Evolutionary conservation across 2,888 invertebrate genomes (phyloP).

Genomic region (Drosophila differens): DNA sequence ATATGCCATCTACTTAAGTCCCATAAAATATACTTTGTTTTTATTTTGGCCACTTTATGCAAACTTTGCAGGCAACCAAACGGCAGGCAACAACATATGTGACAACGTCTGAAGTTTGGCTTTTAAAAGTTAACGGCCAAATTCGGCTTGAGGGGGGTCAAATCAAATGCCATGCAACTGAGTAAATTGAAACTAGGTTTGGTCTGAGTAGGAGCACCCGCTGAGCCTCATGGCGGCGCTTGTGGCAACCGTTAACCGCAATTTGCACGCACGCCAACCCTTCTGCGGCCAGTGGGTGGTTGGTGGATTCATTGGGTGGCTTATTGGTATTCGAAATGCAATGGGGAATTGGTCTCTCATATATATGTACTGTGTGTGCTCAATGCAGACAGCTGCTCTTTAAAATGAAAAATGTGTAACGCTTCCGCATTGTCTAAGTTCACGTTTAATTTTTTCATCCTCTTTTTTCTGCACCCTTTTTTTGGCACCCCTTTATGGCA

Average conservation of each 20-base stretch:
- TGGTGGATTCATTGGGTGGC: slow-evolving; percentile 5
- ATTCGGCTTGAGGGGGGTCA: slow-evolving; percentile 31
- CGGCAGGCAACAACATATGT: slow-evolving; percentile 51
- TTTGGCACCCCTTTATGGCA: slow-evolving; percentile 2
- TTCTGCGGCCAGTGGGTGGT: slow-evolving; percentile 7
- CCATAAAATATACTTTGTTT: not conserved
- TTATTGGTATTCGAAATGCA: slow-evolving; percentile 52
- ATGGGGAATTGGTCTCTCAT: slow-evolving; percentile 40
- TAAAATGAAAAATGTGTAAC: slow-evolving; percentile 16
- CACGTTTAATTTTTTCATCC: slow-evolving; percentile 22
- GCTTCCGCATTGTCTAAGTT: slow-evolving; percentile 14
- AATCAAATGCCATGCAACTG: slow-evolving; percentile 61
- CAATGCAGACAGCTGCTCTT: slow-evolving; percentile 6
- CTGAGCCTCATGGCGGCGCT: slow-evolving; percentile 14
- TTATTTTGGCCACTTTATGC: slow-evolving; percentile 18
- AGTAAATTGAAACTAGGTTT: not conserved
- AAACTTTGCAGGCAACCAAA: slow-evolving; percentile 32
- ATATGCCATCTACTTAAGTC: slow-evolving; percentile 31
- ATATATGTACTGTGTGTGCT: slow-evolving; percentile 2
- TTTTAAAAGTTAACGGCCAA: slow-evolving; percentile 51
- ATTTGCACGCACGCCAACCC: slow-evolving; percentile 68
- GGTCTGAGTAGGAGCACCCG: not conserved
- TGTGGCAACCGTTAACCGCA: slow-evolving; percentile 52
- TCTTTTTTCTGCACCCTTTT: not conserved
- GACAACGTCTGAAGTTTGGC: slow-evolving; percentile 60